A percentile compares a stretch with the other conserved stretches of the same genome.
These are phyloP conservation scores for Aethes cnicana DNA, from an alignment of 2,888 invertebrate species.

Conservation along the genomic window DNA sequence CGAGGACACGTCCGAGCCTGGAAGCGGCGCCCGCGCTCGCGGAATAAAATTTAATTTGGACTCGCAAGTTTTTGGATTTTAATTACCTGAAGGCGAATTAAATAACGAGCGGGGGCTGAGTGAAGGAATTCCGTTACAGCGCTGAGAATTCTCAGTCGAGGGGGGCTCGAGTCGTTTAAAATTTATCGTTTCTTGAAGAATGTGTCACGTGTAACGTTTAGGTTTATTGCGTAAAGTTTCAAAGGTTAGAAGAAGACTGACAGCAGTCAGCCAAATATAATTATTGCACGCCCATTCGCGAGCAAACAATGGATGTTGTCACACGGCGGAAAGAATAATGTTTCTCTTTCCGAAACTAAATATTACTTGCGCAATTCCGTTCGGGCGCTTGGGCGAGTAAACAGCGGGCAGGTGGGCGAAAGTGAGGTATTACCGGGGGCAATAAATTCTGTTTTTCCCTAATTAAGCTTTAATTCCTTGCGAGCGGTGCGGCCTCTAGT, in stretches of 20 bases:
- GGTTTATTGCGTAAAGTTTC: slow-evolving; percentile 24
- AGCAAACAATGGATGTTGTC: slow-evolving; percentile 17
- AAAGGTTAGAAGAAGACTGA: slow-evolving; percentile 15
- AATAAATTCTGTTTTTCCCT: slow-evolving; percentile 80
- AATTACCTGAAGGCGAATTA: slow-evolving; percentile 80
- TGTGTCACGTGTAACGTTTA: slow-evolving; percentile 28
- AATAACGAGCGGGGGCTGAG: slow-evolving; percentile 59
- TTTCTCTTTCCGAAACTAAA: slow-evolving; percentile 20
- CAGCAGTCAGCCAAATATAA: slow-evolving; percentile 15
- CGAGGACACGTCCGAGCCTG: slow-evolving; percentile 65
- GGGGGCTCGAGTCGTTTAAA: slow-evolving; percentile 31
- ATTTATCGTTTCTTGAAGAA: slow-evolving; percentile 33
- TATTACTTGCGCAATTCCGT: slow-evolving; percentile 35
- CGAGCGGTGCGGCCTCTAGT: slow-evolving; percentile 26
- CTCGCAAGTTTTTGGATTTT: slow-evolving; percentile 79
- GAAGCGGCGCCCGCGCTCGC: slow-evolving; percentile 32
- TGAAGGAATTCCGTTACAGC: slow-evolving; percentile 29
- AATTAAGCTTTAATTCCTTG: slow-evolving; percentile 74
- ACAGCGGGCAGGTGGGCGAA: slow-evolving; percentile 56
- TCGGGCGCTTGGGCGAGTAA: slow-evolving; percentile 46
- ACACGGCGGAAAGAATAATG: slow-evolving; percentile 3
- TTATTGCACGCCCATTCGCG: slow-evolving; percentile 21
- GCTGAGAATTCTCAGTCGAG: slow-evolving; percentile 33
- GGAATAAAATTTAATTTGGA: slow-evolving; percentile 78
- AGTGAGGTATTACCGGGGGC: slow-evolving; percentile 58